A percentile compares a stretch with the other conserved stretches of the same genome.
phyloP scores from a whole-genome alignment of 1,140 invertebrate species.

The Atta cephalotes region DNA sequence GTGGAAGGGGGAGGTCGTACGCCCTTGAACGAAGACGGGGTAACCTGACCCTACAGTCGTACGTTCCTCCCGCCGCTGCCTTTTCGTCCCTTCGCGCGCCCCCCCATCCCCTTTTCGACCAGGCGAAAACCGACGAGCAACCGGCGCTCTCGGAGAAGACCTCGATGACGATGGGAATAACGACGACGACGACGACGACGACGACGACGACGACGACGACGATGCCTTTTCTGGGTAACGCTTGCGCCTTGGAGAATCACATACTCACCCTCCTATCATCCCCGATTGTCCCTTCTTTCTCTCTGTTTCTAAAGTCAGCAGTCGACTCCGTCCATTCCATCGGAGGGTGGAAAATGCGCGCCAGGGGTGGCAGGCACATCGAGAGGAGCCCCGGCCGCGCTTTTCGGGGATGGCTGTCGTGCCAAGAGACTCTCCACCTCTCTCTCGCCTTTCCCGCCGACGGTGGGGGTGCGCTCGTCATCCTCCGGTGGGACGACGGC shows the following conservation, averaged over 20 bases:
- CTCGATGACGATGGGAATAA: neutral
- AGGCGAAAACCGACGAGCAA: conserved; percentile 17
- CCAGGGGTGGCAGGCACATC: conserved; percentile 58
- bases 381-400: conserved; percentile 30
- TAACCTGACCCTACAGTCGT: conserved; percentile 78
- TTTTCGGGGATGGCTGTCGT: conserved; percentile 29
- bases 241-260: conserved; percentile 72
- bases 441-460: neutral
- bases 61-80: conserved; percentile 60
- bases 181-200: conserved; percentile 12
- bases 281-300: neutral
- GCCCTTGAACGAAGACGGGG: conserved; percentile 84
- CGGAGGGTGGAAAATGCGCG: conserved; percentile 76
- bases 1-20: conserved; percentile 77
- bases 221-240: conserved; percentile 80
- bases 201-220: conserved; percentile 4
- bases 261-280: conserved; percentile 44
- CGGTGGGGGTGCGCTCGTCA: conserved; percentile 9
- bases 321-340: conserved; percentile 27
- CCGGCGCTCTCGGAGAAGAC: conserved; percentile 27
- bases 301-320: conserved; percentile 13
- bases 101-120: neutral
- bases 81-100: neutral
- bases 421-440: conserved; percentile 2
- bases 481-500: neutral